phyloP scores from a whole-genome alignment of 2,797 vertebrate genomes.

The Schizopygopsis malacanthus region DNA sequence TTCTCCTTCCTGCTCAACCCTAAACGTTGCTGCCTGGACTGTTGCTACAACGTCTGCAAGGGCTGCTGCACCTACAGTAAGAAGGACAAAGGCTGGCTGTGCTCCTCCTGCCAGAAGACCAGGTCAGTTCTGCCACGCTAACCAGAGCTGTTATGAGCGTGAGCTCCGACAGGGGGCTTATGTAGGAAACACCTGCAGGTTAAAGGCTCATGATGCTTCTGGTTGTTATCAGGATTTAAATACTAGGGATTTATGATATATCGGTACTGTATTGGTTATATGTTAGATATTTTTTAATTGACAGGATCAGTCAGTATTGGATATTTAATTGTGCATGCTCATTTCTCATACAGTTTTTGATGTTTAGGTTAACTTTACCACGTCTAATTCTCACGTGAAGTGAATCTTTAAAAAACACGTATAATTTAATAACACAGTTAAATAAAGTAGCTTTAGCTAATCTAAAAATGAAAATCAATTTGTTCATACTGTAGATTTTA shows the following conservation, averaged over 20 bases:
- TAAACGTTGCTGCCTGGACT: conserved; percentile 85
- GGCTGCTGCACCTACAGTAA: conserved; percentile 87
- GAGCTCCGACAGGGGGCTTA: not conserved
- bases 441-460: not conserved
- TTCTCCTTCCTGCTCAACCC: conserved; percentile 94
- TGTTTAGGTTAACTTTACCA: not conserved
- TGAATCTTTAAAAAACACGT: not conserved
- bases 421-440: too few relatives aligned
- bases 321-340: conserved; percentile 1
- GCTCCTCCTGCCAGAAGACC: conserved; percentile 89
- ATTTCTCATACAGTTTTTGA: not conserved
- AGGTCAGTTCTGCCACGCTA: conserved; percentile 76
- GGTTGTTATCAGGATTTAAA: not conserved
- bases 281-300: not conserved
- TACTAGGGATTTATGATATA: not conserved
- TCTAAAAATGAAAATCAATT: not conserved
- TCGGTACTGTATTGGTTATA: not conserved
- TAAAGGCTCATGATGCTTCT: not conserved
- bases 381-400: not conserved
- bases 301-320: not conserved
- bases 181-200: conserved; percentile 6
- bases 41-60: conserved; percentile 91
- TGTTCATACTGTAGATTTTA: not conserved
- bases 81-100: conserved; percentile 87
- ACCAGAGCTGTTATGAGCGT: conserved; percentile 4